phyloP scores from a whole-genome alignment of 2,888 invertebrate genomes.

The Synergus gifuensis region DNA sequence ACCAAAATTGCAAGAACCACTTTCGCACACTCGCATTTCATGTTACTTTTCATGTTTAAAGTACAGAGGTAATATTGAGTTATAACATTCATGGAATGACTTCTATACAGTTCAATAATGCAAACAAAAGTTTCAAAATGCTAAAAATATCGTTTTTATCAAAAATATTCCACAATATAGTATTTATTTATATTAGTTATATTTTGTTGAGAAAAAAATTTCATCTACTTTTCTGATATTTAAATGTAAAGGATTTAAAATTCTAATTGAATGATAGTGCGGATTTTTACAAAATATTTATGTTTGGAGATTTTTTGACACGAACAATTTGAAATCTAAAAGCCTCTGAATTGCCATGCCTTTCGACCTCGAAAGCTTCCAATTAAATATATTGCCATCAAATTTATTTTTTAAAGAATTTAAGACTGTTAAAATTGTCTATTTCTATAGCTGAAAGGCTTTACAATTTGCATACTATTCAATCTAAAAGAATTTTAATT shows the following conservation, averaged over 20 bases:
- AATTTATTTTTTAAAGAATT: conserved; percentile 15
- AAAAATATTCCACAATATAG: background rate
- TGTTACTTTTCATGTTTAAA: background rate
- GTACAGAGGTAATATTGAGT: conserved; percentile 6
- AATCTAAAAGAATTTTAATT: background rate
- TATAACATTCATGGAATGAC: background rate
- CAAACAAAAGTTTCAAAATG: background rate
- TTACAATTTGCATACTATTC: background rate
- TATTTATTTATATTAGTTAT: background rate
- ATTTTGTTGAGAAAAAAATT: background rate
- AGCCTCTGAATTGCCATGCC: background rate
- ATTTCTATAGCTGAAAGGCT: background rate
- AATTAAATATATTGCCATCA: conserved; percentile 3
- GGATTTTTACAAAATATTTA: background rate
- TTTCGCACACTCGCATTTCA: background rate
- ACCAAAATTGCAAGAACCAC: background rate
- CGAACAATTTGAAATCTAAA: background rate
- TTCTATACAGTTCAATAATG: background rate
- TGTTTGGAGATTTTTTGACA: background rate
- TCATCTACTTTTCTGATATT: background rate
- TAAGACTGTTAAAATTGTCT: background rate
- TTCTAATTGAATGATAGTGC: background rate
- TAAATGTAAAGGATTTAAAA: background rate
- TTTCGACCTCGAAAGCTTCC: conserved; percentile 2
- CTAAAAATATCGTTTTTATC: background rate